Evolutionary conservation across 2,888 invertebrate species (phyloP), one percentile per base, ranked within the genome.

Genomic region (Ochropacha duplaris): DNA sequence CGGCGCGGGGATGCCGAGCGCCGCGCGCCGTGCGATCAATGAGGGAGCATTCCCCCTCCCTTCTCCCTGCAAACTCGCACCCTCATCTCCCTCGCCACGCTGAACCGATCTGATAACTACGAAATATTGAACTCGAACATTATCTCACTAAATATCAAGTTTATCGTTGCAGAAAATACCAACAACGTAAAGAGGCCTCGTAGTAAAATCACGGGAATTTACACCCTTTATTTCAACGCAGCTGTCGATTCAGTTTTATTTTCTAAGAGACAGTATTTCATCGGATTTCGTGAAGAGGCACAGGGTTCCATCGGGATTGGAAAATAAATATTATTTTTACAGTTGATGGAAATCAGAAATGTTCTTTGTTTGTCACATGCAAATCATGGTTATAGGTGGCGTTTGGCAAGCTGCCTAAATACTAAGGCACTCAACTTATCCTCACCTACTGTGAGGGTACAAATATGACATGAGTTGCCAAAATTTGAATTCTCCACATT

Each of bases 21-120:
- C 24, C 24, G 24, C 84, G 88, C 84, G 81, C 76, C 71, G 68
- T 70, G 81, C 91, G 92, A 92, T 92, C 92, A 92, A 92, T 92
- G 92, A 92, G 86, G 76, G 80, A 73, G 79, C 81, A 78, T 78
- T 77, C 75, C 77, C 74, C 76, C 63, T 64, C 67, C 39, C 16
- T 19, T 5, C 39, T 44, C 39, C 16, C 39, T 44, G 39, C 19
- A 44, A 1, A 9, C 39, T 12, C 66, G 70, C 68, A 60, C 71
- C 54, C 71, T 67, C 68, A 61, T 61, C 64, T 58, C 61, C 61
- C 54, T 67, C 72, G 60, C 69, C 72, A 74, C 67, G 73, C 72
- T 69, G 78, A 78, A 81, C 75, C 79, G 73, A 75, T 78, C 79
- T 76, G 75, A 82, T 83, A 82, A 81, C 83, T 80, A 82, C 81